Base-by-base conservation (phyloP, 2,797 vertebrate genomes). In the Eulemur coronatus region DNA sequence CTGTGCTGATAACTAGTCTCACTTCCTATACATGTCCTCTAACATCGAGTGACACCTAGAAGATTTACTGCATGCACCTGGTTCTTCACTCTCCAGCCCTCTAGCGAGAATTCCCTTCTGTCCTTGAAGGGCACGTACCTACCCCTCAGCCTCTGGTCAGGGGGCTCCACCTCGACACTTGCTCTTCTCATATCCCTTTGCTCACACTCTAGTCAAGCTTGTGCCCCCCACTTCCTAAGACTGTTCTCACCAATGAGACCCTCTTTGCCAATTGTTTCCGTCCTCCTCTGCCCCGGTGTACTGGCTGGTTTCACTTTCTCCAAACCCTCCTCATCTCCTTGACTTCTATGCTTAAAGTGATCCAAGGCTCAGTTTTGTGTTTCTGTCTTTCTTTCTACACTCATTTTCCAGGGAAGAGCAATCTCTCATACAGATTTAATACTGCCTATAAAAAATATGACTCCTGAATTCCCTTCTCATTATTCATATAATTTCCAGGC, bases 171-270 rank as follows among this genome's bases (percentile, higher is more conserved):
- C 17, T 55, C 43, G 8, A 46, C 7, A 7, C 9, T 38, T 1
- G 2, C 1, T 22, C n/a, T 20, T 46, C 6, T 28, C 7, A 11
- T 0, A 18, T 35, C 5, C 18, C 33, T 24, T n/a, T 59, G 13
- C 8, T 0, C 1, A 38, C 0, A 26, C 11, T 28, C 14, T 65
- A 12, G 8, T 18, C 11, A 14, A 65, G 30, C 30, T 55, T 78
- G 5, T 0, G 15, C 14, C 26, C 17, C 11, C 35, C 3, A 24
- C 28, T 55, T 35, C 33, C 9, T 30, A 14, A 22, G 18, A 52
- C 6, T 57, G 0, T 70, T 35, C 61, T 20, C 24, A 0, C 38
- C 33, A 43, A 15, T 78, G 52, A 92, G 70, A 48, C 20, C 12
- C 22, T 84, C 30, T 59, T 28, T n/a, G n/a, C 30, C 17, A 59